These are phyloP conservation scores for Teleogryllus occipitalis DNA, from an alignment of 1,140 invertebrate species.

Conservation along the genomic window DNA sequence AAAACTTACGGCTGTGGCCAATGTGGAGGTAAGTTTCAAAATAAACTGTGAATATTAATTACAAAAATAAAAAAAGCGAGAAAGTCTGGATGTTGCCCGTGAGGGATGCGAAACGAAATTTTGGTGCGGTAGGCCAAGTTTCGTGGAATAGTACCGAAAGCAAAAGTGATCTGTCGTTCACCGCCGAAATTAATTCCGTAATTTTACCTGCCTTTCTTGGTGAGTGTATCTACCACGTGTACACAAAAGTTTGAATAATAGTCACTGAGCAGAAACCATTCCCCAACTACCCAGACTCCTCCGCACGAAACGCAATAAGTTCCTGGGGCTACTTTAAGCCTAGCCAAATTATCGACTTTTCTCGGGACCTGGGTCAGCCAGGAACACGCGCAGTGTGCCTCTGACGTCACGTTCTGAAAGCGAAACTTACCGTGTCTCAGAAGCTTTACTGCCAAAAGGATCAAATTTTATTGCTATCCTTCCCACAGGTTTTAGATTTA, in stretches of 20 bases:
- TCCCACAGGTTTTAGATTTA: conserved; percentile 72
- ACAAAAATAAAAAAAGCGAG: too few species aligned
- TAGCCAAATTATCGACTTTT: not conserved
- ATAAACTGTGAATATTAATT: not conserved
- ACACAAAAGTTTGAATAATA: too few species aligned
- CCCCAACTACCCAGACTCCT: too few species aligned
- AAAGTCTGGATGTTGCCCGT: too few species aligned
- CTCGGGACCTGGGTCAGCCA: not conserved
- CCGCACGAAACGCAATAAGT: not conserved
- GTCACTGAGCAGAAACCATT: too few species aligned
- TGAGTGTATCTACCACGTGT: too few species aligned
- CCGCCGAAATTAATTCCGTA: too few species aligned
- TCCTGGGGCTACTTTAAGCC: not conserved
- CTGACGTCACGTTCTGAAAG: not conserved
- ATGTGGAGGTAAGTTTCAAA: conserved; percentile 38
- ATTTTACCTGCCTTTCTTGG: too few species aligned
- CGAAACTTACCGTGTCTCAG: conserved; percentile 56
- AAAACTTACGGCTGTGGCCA: conserved; percentile 50
- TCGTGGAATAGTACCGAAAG: too few species aligned
- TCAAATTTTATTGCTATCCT: conserved; percentile 71
- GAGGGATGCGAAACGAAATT: too few species aligned
- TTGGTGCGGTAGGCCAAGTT: too few species aligned
- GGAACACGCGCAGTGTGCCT: not conserved
- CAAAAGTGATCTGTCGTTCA: too few species aligned
- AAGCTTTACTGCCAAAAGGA: conserved; percentile 64